Conservation (phyloP, 2,113 vertebrate species). For the Chauna torquata region DNA sequence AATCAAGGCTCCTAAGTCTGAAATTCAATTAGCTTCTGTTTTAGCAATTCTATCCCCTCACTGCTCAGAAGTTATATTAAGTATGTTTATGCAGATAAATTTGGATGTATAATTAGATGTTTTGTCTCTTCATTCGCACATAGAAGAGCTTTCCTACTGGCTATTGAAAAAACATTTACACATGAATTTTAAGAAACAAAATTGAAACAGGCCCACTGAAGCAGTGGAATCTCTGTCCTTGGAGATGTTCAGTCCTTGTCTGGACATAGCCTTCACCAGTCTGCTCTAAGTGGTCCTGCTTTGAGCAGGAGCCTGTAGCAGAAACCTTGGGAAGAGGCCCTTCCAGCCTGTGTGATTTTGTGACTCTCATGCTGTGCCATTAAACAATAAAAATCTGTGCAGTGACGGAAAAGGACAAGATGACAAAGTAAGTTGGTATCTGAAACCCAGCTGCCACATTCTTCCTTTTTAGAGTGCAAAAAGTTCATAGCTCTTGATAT, state of each 20-base stretch:
- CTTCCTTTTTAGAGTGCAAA: background rate
- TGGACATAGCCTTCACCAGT: background rate
- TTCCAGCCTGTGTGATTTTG: background rate
- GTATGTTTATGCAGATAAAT: conserved; percentile 38
- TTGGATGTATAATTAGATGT: conserved; percentile 42
- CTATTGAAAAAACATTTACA: background rate
- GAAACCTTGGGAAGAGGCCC: background rate
- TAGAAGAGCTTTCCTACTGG: conserved; percentile 19
- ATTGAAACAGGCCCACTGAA: background rate
- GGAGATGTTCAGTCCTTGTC: background rate
- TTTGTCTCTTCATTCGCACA: conserved; percentile 2
- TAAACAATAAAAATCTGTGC: background rate
- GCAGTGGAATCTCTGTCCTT: background rate
- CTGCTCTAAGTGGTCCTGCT: background rate
- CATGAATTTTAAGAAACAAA: conserved; percentile 12
- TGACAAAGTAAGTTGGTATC: background rate
- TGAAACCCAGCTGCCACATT: background rate
- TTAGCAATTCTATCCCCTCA: background rate
- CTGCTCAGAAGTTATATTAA: conserved; percentile 1
- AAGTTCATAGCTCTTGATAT: background rate
- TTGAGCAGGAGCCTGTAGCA: background rate
- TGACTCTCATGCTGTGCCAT: background rate
- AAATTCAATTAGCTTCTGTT: conserved; percentile 37
- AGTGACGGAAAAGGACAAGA: background rate
- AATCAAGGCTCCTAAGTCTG: conserved; percentile 29